phyloP scores from a whole-genome alignment of 1,140 invertebrate genomes.

The Acromyrmex heyeri region DNA sequence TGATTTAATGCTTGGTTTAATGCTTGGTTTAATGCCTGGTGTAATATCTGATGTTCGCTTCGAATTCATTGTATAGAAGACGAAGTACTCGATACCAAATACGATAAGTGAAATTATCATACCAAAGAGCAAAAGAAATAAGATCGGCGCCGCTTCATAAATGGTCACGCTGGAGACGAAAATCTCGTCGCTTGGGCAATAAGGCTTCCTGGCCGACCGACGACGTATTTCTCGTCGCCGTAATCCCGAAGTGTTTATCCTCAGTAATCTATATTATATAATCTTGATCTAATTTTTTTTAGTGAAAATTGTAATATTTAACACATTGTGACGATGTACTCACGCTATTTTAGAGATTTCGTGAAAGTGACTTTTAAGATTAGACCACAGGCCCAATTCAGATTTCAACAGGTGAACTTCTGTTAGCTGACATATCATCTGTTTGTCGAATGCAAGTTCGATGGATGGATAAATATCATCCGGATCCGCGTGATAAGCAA shows the following conservation, averaged over 20 bases:
- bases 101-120: constrained; percentile 63
- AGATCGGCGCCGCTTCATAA: constrained; percentile 61
- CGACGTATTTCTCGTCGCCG: constrained; percentile 56
- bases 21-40: background rate
- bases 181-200: constrained; percentile 45
- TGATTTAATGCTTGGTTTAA: background rate
- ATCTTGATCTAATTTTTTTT: background rate
- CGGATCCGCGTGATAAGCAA: constrained; percentile 70
- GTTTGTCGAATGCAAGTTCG: constrained; percentile 53
- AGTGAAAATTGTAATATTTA: background rate
- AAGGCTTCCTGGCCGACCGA: constrained; percentile 55
- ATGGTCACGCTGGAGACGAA: constrained; percentile 67
- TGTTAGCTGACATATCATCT: constrained; percentile 75
- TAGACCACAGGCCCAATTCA: constrained; percentile 41
- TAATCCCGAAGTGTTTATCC: constrained; percentile 60
- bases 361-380: constrained; percentile 43
- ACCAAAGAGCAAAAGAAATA: constrained; percentile 65
- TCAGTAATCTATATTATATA: constrained; percentile 48
- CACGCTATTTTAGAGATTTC: constrained; percentile 72
- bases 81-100: constrained; percentile 59
- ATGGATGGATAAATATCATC: constrained; percentile 60
- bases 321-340: background rate
- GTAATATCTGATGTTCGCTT: background rate
- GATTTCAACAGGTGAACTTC: constrained; percentile 69
- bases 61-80: constrained; percentile 13